Evolutionary conservation across 1,140 invertebrate species (phyloP).

Genomic region (Riptortus pedestris): DNA sequence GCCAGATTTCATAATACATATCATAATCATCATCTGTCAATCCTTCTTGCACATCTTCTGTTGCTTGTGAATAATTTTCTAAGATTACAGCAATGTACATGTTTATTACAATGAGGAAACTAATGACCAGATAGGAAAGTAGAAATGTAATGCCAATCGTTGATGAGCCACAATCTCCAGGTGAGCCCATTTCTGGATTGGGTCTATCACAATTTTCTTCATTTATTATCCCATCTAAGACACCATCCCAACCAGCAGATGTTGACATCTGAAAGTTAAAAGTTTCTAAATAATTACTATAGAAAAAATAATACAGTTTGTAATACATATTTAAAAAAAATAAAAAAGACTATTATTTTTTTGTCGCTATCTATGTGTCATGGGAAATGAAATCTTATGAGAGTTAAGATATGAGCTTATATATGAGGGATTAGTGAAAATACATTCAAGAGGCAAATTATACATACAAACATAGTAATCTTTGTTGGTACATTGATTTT

Average conservation of each 20-base stretch:
- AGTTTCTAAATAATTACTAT: no score
- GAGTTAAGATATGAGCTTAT: no score
- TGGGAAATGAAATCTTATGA: no score
- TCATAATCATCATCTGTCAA: constrained; percentile 97
- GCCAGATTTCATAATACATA: constrained; percentile 99
- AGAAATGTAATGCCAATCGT: constrained; percentile 89
- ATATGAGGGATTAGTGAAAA: no score
- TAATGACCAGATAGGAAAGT: constrained; percentile 91
- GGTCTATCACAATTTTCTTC: constrained; percentile 82
- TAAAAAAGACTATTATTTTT: no score
- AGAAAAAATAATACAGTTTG: no score
- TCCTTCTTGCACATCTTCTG: constrained; percentile 96
- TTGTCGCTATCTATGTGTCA: no score
- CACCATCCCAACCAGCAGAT: constrained; percentile 93
- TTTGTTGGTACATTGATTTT: no score
- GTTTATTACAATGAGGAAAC: constrained; percentile 96
- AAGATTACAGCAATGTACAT: constrained; percentile 99
- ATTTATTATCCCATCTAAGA: constrained; percentile 91
- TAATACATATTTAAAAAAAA: no score
- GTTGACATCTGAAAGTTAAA: constrained; percentile 76
- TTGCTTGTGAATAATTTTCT: constrained; percentile 96
- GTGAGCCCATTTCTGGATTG: constrained; percentile 73
- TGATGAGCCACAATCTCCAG: constrained; percentile 83
- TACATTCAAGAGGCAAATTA: no score
- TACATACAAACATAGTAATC: no score